These are phyloP conservation scores for Actenoides lindsayi DNA, from an alignment of 2,113 vertebrate genomes.

Conservation along the genomic window DNA sequence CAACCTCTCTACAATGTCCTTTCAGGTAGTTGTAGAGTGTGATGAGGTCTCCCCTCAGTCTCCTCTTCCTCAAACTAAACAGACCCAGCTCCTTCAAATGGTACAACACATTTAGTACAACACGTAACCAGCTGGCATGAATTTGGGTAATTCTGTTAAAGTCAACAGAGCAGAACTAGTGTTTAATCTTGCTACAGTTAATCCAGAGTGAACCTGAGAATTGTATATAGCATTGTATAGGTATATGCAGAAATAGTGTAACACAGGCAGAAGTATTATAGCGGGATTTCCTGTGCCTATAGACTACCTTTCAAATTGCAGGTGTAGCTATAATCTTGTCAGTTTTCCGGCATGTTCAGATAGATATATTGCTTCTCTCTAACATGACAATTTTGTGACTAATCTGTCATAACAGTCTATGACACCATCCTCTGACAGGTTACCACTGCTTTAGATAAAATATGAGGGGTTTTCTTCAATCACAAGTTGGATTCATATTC, in stretches of 20 bases:
- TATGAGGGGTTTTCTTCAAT: background rate
- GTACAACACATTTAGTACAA: background rate
- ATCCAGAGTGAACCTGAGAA: background rate
- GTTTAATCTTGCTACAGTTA: background rate
- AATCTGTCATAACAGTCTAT: background rate
- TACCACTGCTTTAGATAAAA: background rate
- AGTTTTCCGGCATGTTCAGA: background rate
- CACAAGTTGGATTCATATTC: background rate
- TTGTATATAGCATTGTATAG: background rate
- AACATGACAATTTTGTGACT: background rate
- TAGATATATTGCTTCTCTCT: background rate
- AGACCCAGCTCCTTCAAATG: no score
- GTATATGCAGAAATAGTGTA: background rate
- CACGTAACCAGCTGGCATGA: background rate
- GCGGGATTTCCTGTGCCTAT: background rate
- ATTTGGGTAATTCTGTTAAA: background rate
- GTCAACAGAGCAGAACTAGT: background rate
- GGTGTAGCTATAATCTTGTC: accelerated
- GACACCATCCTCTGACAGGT: background rate
- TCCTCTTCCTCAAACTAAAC: no score
- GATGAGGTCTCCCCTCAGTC: no score
- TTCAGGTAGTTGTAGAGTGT: no score
- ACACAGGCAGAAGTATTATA: background rate
- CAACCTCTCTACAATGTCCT: no score
- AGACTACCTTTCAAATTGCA: background rate